Evolutionary conservation across 2,888 invertebrate species (phyloP), one percentile per base, ranked within the genome.

Genomic region (Cylloceria caligata): DNA sequence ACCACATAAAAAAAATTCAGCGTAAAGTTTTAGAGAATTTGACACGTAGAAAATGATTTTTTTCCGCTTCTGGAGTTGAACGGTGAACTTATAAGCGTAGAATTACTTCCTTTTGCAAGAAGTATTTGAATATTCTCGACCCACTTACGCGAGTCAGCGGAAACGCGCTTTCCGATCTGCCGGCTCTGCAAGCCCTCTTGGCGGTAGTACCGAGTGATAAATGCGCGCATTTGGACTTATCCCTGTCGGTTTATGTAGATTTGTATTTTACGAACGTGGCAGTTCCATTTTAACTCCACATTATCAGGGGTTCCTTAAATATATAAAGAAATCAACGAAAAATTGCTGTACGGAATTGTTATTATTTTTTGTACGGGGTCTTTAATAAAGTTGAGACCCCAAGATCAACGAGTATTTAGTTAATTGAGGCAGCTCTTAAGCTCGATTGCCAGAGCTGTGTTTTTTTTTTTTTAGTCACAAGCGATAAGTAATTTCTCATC

Each of bases 81-180:
- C 21, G 21, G 49, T 21, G 49, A 21, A 21, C 2, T 2, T 7
- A 19, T 60, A 34, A 19, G n/a, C 34, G 30, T n/a, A 4, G 34
- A 19, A 36, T 34, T 16, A 34, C n/a, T 21, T 71, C n/a, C 19
- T 57, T 34, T 45, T 42, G 39, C 62, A 52, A 30, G 30, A 42
- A 49, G 34, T 30, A 71, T 73, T 62, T 72, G 60, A 77, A 77
- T 81, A 81, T 81, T 52, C 62, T 34, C 69, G 57, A 49, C 64
- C 45, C 47, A 69, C 52, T 68, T 67, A 52, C 30, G 13, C 77
- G 55, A 47, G 77, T 81, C 77, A 71, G 77, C 77, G 27, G 64
- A 64, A 77, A 77, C 11, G 62, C 36, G 24, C 27, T 36, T 13
- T 30, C 16, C 42, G 27, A 4, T 1, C 9, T 52, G n/a, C n/a